Base-by-base conservation (phyloP, 2,797 vertebrate species). In the Helicolenus hilgendorfi region DNA sequence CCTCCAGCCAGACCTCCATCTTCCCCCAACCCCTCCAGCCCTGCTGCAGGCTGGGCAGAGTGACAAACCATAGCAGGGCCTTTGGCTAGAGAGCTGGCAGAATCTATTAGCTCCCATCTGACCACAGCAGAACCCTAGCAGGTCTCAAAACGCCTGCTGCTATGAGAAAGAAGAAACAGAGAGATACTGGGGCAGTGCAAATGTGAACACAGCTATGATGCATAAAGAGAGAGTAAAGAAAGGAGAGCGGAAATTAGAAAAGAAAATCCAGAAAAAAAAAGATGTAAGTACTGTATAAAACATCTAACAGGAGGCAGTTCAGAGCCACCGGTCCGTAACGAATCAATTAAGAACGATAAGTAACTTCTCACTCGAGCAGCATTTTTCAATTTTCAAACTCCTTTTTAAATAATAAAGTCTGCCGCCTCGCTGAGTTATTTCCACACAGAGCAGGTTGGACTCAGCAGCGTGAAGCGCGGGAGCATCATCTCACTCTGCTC, bases 21-120 rank as follows among this genome's bases (percentile, higher is more conserved):
- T 31, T 65, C 79, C 81, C 59, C 55, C 41, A 86, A 71, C 31
- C 91, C 84, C 83, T 84, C 73, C 62, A 91, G 81, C 59, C 41
- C 67, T 49, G 79, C 90, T 89, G 85, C 79, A 88, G 89, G 89
- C 89, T 83, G 91, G 89, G 90, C 90, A 93, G 18, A 27, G 33
- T 83, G 89, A 88, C 93, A 95, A 80, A 68, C 31, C 86, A 35
- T 67, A 58, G 81, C 84, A 45, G 69, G 74, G 87, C 73, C 69
- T 90, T 91, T 92, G 84, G 89, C 91, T 79, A 18, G 26, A 77
- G 87, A 89, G 83, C 79, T 83, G 88, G 85, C 79, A 84, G 75
- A 81, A 85, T 87, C 83, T 79, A 85, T 86, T 77, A 89, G 76
- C 63, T 88, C 83, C 87, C 82, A 80, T 69, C 82, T 89, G 76